Evolutionary conservation across 23 tunicate genomes (phyloP).

Genomic region (Ascidia mentula): DNA sequence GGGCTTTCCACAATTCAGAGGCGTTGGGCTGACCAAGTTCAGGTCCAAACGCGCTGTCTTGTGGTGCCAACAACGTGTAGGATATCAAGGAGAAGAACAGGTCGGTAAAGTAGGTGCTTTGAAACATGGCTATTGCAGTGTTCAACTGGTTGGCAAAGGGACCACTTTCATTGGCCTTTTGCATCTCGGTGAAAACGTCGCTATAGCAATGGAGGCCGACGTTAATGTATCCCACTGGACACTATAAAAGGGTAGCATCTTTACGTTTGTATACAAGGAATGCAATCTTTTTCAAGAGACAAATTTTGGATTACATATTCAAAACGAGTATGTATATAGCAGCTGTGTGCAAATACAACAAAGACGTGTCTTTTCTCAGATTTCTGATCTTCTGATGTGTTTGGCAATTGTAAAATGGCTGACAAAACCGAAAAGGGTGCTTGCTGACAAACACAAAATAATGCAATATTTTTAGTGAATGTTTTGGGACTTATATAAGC

Average conservation of each 20-base stretch:
- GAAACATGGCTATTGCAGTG: conserved; percentile 49
- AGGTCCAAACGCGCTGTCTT: conserved; percentile 50
- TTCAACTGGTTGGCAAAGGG: conserved; percentile 46
- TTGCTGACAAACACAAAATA: too few species aligned
- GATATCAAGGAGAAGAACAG: conserved; percentile 10
- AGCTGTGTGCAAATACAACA: too few species aligned
- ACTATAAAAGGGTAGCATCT: conserved; percentile 50
- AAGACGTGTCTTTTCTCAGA: too few species aligned
- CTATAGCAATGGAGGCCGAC: conserved; percentile 35
- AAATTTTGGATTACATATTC: too few species aligned
- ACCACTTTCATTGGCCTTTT: conserved; percentile 54
- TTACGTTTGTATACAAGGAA: too few species aligned
- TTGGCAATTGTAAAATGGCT: too few species aligned
- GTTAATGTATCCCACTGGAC: conserved; percentile 41
- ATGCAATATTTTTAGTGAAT: too few species aligned
- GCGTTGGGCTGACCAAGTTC: conserved; percentile 14
- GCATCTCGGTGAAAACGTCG: conserved; percentile 55
- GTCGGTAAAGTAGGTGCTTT: conserved; percentile 19
- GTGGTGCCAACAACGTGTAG: conserved; percentile 57
- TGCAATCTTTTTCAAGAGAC: too few species aligned
- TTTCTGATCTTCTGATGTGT: too few species aligned
- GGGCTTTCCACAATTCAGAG: conserved; percentile 35
- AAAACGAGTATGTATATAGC: too few species aligned
- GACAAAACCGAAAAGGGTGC: too few species aligned
- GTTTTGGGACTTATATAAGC: too few species aligned